A percentile compares a stretch with the other conserved stretches of the same genome.
phyloP scores from a whole-genome alignment of 2,113 vertebrate genomes.

The Rattus rattus region DNA sequence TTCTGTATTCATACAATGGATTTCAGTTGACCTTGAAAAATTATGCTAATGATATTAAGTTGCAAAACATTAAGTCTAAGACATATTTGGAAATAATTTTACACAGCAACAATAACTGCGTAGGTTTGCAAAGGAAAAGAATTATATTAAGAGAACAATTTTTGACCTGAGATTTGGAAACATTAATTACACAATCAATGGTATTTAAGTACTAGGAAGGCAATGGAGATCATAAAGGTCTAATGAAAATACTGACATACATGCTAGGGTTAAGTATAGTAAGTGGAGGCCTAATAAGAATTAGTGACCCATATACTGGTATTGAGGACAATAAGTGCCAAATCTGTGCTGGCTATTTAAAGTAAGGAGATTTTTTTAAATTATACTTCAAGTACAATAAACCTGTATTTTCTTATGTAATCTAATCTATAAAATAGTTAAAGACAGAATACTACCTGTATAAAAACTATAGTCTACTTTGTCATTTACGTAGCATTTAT shows the following conservation, averaged over 20 bases:
- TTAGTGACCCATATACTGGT: not conserved
- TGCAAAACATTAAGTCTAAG: not conserved
- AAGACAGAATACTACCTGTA: not conserved
- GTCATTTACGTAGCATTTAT: not conserved
- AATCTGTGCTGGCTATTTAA: not conserved
- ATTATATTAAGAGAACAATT: not conserved
- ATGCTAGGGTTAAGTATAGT: not conserved
- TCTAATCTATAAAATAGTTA: not conserved
- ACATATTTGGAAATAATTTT: not conserved
- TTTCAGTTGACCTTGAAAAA: not conserved
- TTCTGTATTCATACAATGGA: not conserved
- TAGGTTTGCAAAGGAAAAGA: not conserved
- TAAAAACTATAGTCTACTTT: not conserved
- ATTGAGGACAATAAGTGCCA: not conserved
- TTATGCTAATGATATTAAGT: not conserved
- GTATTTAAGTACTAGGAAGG: not conserved
- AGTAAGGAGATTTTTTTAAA: no score
- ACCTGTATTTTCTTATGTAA: not conserved
- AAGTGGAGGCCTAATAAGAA: not conserved
- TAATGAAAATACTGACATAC: not conserved
- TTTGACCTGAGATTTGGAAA: not conserved
- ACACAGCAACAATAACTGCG: not conserved
- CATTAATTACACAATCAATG: not conserved
- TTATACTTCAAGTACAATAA: not conserved
- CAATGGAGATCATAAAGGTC: not conserved